These are phyloP conservation scores for Oenanthe oenanthe DNA, from an alignment of 2,113 vertebrate species.

Conservation along the genomic window DNA sequence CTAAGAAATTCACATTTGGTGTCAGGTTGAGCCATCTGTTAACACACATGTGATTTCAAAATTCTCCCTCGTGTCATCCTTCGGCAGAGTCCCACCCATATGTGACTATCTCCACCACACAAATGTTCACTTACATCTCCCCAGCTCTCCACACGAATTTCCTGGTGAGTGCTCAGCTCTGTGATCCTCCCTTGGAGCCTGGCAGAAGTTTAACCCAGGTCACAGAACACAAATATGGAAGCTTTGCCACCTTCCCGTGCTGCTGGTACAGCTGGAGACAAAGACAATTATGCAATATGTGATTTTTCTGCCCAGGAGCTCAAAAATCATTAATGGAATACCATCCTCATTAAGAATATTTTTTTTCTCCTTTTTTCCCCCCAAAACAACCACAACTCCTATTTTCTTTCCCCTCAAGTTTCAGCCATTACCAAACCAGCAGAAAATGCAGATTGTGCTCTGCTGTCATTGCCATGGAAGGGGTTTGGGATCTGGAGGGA, in stretches of 20 bases:
- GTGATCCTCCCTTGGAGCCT: background rate
- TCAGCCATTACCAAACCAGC: background rate
- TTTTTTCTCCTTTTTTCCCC: background rate
- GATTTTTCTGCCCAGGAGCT: background rate
- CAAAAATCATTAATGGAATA: too few relatives aligned
- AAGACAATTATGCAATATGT: fast-evolving
- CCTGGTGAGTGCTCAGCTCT: fast-evolving
- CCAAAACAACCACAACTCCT: background rate
- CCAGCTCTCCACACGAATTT: background rate
- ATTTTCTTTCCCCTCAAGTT: background rate
- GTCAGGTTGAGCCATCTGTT: slow-evolving; percentile 52
- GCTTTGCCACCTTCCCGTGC: background rate
- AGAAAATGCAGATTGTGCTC: background rate
- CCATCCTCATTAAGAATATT: background rate
- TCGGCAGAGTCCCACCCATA: background rate
- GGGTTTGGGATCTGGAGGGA: background rate
- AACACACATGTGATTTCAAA: background rate
- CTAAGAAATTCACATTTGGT: slow-evolving; percentile 2
- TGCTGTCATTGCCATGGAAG: fast-evolving
- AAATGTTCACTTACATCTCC: background rate
- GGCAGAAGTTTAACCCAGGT: background rate
- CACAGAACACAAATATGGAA: fast-evolving
- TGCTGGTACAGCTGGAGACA: background rate
- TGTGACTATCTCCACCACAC: background rate
- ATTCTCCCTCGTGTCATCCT: background rate